Conservation (phyloP, 2,797 vertebrate species). For the Perdix hodgsoniae region DNA sequence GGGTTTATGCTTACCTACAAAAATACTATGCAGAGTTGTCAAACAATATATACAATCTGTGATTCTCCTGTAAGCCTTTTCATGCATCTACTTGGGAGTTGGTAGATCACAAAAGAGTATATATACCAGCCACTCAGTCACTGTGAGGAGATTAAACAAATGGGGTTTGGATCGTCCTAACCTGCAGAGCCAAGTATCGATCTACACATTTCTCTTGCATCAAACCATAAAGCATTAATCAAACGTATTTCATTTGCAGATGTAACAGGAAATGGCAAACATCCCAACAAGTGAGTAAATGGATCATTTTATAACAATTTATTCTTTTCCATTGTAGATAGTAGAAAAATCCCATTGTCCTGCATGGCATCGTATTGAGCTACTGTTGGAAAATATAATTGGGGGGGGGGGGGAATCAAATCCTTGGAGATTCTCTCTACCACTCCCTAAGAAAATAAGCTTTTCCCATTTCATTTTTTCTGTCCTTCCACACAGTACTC, state of each 20-base stretch:
- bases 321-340: background rate
- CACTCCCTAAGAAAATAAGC: rapidly evolving
- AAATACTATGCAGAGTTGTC: background rate
- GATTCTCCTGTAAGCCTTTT: background rate
- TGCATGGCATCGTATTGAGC: background rate
- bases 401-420: background rate
- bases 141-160: background rate
- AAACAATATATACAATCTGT: rapidly evolving
- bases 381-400: background rate
- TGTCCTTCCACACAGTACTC: background rate
- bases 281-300: background rate
- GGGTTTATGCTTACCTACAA: background rate
- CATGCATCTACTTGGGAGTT: background rate
- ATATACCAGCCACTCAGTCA: background rate
- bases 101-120: background rate
- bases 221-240: background rate
- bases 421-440: rapidly evolving
- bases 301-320: background rate
- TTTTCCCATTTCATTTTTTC: background rate
- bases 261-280: background rate
- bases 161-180: background rate
- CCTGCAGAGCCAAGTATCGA: background rate
- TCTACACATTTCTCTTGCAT: background rate
- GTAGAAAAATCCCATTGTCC: background rate
- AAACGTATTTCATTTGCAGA: background rate